phyloP scores from a whole-genome alignment of 2,888 invertebrate genomes.

The Apeira syringaria region DNA sequence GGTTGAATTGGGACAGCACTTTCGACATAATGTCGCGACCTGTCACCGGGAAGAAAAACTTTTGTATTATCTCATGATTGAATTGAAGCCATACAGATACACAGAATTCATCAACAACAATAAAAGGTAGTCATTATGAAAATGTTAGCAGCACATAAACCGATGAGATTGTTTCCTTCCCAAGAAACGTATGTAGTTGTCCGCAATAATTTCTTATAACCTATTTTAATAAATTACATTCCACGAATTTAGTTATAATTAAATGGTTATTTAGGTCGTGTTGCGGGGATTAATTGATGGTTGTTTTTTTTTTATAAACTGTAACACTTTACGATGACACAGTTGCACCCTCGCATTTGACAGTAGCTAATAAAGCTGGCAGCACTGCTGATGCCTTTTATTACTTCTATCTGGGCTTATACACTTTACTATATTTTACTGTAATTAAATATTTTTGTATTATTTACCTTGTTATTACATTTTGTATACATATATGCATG shows the following conservation, averaged over 20 bases:
- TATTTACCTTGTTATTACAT: no score
- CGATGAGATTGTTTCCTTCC: not conserved
- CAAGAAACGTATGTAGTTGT: constrained; percentile 1
- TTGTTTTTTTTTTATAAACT: no score
- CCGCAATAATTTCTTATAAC: constrained; percentile 5
- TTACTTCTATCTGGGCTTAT: no score
- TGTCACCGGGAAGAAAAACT: constrained; percentile 1
- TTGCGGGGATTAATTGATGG: constrained; percentile 7
- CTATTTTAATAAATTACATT: constrained; percentile 5
- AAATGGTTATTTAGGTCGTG: constrained; percentile 12
- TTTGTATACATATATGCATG: no score
- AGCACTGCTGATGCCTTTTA: not conserved
- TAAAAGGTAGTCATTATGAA: no score
- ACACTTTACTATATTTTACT: no score
- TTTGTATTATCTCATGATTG: constrained; percentile 1
- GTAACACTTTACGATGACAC: constrained; percentile 4
- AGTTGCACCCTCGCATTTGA: constrained; percentile 8
- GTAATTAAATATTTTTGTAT: no score
- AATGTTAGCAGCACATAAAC: no score
- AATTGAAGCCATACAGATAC: constrained; percentile 1
- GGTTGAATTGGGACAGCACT: constrained; percentile 2
- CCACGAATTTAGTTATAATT: constrained; percentile 16
- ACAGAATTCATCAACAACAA: not conserved
- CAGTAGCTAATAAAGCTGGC: not conserved
- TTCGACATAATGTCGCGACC: constrained; percentile 4